Percentiles rank a stretch among this genome's conserved stretches.
Evolutionary conservation across 2,888 invertebrate species (phyloP).

Genomic region (Eurytoma adleriae): DNA sequence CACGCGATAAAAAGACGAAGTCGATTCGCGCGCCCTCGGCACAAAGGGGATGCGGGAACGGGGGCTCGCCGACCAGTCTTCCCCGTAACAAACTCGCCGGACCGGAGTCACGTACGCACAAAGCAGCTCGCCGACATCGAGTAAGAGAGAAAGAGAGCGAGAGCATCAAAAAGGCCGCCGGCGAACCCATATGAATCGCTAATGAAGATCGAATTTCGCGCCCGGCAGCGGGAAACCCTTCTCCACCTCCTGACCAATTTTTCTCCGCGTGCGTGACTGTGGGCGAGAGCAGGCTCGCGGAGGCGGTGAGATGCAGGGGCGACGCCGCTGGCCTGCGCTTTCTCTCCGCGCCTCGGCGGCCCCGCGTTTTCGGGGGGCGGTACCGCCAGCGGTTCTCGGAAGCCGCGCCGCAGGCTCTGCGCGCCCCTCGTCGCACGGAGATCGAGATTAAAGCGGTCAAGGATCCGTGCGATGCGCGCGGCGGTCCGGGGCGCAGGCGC

Average conservation of each 20-base stretch:
- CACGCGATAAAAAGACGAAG: too few species aligned
- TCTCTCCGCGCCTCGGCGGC: too few species aligned
- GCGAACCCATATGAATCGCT: slow-evolving; percentile 40
- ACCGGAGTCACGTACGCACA: slow-evolving; percentile 21
- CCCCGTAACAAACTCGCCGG: background rate
- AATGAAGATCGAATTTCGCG: slow-evolving; percentile 53
- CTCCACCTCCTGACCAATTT: background rate
- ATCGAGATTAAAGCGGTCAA: slow-evolving; percentile 18
- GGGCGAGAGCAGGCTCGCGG: background rate
- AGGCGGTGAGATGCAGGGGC: background rate
- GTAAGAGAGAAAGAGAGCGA: slow-evolving; percentile 9
- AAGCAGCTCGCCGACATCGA: background rate
- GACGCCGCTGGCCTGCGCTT: background rate
- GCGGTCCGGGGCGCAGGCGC: background rate
- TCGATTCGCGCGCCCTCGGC: too few species aligned
- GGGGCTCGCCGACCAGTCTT: background rate
- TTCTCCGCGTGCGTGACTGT: background rate
- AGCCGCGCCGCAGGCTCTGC: slow-evolving; percentile 6
- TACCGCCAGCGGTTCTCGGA: background rate
- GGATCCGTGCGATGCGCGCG: background rate
- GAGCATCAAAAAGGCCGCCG: slow-evolving; percentile 20
- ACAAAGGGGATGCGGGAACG: too few species aligned
- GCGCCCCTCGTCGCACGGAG: background rate
- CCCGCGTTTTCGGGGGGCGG: background rate
- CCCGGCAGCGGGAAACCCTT: background rate